Evolutionary conservation across 2,888 invertebrate species (phyloP).

Genomic region (Heterodera filipjevi): DNA sequence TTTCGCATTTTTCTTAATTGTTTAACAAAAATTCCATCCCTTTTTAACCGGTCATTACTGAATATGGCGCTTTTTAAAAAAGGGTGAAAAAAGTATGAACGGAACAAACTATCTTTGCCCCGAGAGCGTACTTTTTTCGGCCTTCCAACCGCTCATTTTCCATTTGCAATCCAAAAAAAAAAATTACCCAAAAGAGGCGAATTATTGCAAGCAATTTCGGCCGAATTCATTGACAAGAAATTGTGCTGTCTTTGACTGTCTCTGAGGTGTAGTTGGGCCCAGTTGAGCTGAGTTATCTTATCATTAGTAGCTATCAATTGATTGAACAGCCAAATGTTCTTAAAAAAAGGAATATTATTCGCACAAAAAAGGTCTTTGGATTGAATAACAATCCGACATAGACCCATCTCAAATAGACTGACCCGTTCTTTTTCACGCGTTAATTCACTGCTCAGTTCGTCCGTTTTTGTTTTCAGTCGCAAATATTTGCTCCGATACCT

Average conservation of each 20-base stretch:
- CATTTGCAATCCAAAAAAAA: not conserved
- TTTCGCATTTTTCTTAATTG: not conserved
- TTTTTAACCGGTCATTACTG: no score
- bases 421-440: slow-evolving; percentile 1
- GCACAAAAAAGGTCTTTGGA: no score
- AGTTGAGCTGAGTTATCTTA: not conserved
- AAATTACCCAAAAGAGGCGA: no score
- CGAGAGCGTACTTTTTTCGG: not conserved
- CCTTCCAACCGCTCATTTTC: not conserved
- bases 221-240: not conserved
- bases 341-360: not conserved
- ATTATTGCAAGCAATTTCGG: not conserved
- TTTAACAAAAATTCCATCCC: no score
- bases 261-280: not conserved
- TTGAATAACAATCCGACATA: no score
- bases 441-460: slow-evolving; percentile 10
- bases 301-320: slow-evolving; percentile 1
- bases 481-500: slow-evolving; percentile 11
- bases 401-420: not conserved
- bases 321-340: slow-evolving; percentile 11
- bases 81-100: no score
- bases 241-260: not conserved
- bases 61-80: no score
- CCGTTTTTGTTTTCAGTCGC: not conserved
- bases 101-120: no score